Base-by-base conservation (phyloP, 2,888 invertebrate genomes). In the Strigamia maritima region DNA sequence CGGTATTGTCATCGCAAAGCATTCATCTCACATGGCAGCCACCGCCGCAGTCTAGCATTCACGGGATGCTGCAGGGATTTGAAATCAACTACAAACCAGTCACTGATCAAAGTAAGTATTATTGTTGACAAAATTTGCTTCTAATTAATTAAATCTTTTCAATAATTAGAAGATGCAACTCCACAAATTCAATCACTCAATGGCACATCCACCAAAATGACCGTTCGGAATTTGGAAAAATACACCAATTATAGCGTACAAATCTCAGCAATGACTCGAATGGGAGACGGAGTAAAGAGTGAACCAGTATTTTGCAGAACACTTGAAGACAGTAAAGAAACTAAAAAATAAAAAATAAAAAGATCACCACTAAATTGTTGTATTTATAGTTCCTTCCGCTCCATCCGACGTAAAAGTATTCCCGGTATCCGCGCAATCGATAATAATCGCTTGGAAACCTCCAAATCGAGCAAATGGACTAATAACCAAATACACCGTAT, bases 31-130 rank as follows among this genome's bases (percentile, higher is more conserved):
- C 84, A 14, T 87, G 86, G 86, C 83, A 84, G 2, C 84, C 85
- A 3, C 86, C 86, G 14, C 85, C 86, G 0, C 82, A 85, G 38
- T 83, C 84, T 81, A 84, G 85, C 0, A 83, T 86, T 3, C 84
- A 86, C 80, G 87, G 87, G 1, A 83, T 86, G 24, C 83, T 87
- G 24, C 85, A 85, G 81, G 87, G 87, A 0, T 87, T 86, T 84
- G 85, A 81, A 79, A 84, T 86, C 26, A 81, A 85, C 35, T 85
- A 84, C 81, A 84, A 84, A 79, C 84, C 84, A 16, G 49, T 49
- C n/a, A 10, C 49, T 49, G 49, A 49, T n/a, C 49, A 49, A 49
- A n/a, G 49, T 49, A 49, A 49, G 10, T 49, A 3, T n/a, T 6
- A 10, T 6, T 26, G 2, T 6, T 49, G 14, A 2, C 16, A 49